Evolutionary conservation across 2,888 invertebrate genomes (phyloP).

Genomic region (Eupithecia centaureata): DNA sequence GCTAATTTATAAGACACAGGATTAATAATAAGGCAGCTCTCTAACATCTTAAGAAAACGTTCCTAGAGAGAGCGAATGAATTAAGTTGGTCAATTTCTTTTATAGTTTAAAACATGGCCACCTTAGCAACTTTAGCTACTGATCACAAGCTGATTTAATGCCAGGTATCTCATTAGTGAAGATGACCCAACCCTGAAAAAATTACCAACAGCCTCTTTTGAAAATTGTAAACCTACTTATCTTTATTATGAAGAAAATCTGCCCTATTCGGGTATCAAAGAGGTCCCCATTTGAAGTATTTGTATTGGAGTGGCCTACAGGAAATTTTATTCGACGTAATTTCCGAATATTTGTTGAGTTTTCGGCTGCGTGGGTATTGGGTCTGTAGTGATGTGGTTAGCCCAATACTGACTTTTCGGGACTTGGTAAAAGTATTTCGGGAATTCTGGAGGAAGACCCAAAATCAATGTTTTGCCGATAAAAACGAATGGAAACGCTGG

Average conservation of each 20-base stretch:
- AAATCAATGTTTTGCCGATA: not conserved
- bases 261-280: slow-evolving; percentile 34
- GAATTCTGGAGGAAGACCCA: not conserved
- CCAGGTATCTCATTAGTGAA: not conserved
- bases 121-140: too few species aligned
- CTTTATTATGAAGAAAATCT: slow-evolving; percentile 25
- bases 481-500: not conserved
- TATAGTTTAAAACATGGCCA: too few species aligned
- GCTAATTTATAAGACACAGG: too few species aligned
- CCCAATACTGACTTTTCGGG: not conserved
- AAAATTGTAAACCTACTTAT: slow-evolving; percentile 28
- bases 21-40: too few species aligned
- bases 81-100: not conserved
- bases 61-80: too few species aligned
- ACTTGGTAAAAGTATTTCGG: not conserved
- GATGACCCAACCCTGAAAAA: not conserved
- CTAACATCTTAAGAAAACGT: too few species aligned
- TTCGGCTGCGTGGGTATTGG: slow-evolving; percentile 13
- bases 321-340: slow-evolving; percentile 47
- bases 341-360: slow-evolving; percentile 26
- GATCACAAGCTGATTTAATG: too few species aligned
- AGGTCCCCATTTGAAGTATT: slow-evolving; percentile 40
- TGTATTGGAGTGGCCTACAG: slow-evolving; percentile 44
- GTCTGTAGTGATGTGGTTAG: slow-evolving; percentile 11
- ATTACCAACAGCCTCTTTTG: not conserved